These are phyloP conservation scores for Microcebus lehilahytsara DNA, from an alignment of 2,113 vertebrate genomes.

Conservation along the genomic window DNA sequence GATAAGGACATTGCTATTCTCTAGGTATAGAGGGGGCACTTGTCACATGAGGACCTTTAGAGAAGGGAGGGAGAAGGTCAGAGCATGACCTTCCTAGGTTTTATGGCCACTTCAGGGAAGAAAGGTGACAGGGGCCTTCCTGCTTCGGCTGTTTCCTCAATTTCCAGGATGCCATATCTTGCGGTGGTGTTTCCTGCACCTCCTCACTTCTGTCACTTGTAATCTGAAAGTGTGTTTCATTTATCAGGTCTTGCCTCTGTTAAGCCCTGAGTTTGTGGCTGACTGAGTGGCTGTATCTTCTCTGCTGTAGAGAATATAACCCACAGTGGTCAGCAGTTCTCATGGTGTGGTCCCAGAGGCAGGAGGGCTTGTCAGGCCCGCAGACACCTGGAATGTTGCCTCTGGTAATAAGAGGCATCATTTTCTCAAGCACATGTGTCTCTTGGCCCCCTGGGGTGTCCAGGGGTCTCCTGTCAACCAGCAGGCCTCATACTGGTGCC, in stretches of 20 bases:
- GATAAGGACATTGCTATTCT: background rate
- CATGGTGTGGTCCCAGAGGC: constrained; percentile 86
- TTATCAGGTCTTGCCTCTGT: constrained; percentile 86
- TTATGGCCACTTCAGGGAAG: background rate
- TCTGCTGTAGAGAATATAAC: constrained; percentile 87
- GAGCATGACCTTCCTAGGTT: background rate
- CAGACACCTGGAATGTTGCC: constrained; percentile 86
- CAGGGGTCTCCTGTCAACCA: background rate
- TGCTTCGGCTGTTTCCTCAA: background rate
- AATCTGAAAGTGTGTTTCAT: constrained; percentile 79
- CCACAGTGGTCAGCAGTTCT: constrained; percentile 87
- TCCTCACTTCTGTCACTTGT: constrained; percentile 76
- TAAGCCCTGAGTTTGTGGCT: constrained; percentile 88
- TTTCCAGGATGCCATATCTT: background rate
- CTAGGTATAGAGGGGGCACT: background rate
- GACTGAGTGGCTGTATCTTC: constrained; percentile 85
- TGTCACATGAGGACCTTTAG: background rate
- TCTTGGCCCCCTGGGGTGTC: background rate
- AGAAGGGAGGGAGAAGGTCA: background rate
- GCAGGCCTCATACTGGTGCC: background rate
- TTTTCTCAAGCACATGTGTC: constrained; percentile 79
- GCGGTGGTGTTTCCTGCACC: no score
- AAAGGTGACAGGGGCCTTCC: background rate
- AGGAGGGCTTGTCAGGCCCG: constrained; percentile 87
- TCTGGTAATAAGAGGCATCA: constrained; percentile 91